Percentiles rank a stretch among this genome's conserved stretches.
phyloP scores from a whole-genome alignment of 92 coral and sea anemone species.

The Zoanthus sociatus region DNA sequence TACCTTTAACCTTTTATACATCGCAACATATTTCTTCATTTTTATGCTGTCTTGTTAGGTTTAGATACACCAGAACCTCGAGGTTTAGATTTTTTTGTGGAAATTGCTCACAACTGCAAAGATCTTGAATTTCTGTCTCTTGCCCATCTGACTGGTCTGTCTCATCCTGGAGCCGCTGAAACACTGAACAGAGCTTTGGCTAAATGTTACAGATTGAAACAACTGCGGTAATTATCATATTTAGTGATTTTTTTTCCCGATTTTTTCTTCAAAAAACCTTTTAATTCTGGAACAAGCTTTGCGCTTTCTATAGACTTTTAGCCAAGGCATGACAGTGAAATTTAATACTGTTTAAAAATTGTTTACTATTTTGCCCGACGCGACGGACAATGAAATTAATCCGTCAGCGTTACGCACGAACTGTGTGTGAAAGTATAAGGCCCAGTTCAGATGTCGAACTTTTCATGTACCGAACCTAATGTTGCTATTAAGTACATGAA shows the following conservation, averaged over 20 bases:
- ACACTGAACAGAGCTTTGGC: conserved; percentile 15
- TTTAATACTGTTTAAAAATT: too few species aligned
- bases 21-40: too few species aligned
- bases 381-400: too few species aligned
- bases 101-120: conserved; percentile 11
- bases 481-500: too few species aligned
- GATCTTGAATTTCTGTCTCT: conserved; percentile 30
- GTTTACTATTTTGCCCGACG: too few species aligned
- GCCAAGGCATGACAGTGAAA: too few species aligned
- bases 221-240: not conserved
- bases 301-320: too few species aligned
- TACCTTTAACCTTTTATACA: too few species aligned
- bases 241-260: not conserved
- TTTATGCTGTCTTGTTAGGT: not conserved
- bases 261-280: not conserved
- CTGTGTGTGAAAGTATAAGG: too few species aligned
- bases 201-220: conserved; percentile 8
- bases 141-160: conserved; percentile 18
- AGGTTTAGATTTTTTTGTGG: conserved; percentile 1
- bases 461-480: too few species aligned
- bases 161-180: not conserved
- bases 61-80: not conserved
- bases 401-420: too few species aligned
- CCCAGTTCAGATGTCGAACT: too few species aligned
- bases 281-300: not conserved